Conservation (phyloP, 2,113 vertebrate species). For the Dascyllus trimaculatus region DNA sequence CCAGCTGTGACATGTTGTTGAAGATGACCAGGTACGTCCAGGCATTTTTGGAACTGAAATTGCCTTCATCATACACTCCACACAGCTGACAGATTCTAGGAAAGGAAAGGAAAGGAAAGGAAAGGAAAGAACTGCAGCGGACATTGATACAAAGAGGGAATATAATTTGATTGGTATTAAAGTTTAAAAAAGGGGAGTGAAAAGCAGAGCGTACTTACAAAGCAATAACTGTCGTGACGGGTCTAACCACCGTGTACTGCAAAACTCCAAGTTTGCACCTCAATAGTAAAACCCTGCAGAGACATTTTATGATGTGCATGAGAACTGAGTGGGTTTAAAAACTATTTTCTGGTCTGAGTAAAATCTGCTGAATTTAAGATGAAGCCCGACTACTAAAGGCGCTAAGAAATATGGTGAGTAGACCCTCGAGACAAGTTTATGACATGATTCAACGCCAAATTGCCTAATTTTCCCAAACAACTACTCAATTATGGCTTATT, state of each 20-base stretch:
- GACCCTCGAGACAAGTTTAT: not conserved
- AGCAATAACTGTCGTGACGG: slow-evolving; percentile 95
- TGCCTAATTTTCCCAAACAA: not conserved
- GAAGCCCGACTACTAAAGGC: not conserved
- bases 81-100: slow-evolving; percentile 92
- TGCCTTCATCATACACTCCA: slow-evolving; percentile 95
- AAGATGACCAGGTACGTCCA: slow-evolving; percentile 99
- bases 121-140: not conserved
- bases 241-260: slow-evolving; percentile 97
- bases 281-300: slow-evolving; percentile 92
- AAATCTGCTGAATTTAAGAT: not conserved
- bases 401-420: not conserved
- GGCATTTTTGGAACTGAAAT: slow-evolving; percentile 96
- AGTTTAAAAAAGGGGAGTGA: no score
- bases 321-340: not conserved
- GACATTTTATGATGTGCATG: slow-evolving; percentile 5
- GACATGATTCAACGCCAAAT: not conserved
- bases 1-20: slow-evolving; percentile 97
- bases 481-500: not conserved
- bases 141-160: not conserved
- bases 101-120: slow-evolving; percentile 35
- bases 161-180: not conserved
- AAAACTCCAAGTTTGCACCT: slow-evolving; percentile 97
- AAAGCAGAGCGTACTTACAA: slow-evolving; percentile 89
- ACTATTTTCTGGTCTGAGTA: not conserved